phyloP scores from a whole-genome alignment of 2,113 vertebrate genomes.

The Otis tarda region DNA sequence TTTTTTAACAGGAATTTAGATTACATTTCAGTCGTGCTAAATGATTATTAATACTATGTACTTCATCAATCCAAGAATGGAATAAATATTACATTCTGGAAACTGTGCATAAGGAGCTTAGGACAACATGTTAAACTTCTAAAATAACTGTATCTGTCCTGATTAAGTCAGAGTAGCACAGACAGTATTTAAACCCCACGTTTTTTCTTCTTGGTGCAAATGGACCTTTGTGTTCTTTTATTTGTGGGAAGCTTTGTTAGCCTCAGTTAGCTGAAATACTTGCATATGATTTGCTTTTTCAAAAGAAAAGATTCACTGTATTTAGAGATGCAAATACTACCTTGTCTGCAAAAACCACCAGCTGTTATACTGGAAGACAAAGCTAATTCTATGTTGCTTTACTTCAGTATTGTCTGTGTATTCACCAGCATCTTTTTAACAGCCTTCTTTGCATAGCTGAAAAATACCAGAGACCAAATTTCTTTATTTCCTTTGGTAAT shows the following conservation, averaged over 20 bases:
- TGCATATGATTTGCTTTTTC: slow-evolving; percentile 33
- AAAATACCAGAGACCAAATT: neutral
- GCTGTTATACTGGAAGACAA: slow-evolving; percentile 18
- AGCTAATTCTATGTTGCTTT: slow-evolving; percentile 19
- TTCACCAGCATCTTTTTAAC: neutral
- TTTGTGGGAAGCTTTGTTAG: slow-evolving; percentile 52
- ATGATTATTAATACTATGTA: neutral
- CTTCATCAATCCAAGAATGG: neutral
- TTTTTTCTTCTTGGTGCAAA: slow-evolving; percentile 49
- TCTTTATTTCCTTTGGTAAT: neutral
- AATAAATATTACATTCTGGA: neutral
- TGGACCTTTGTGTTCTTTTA: slow-evolving; percentile 32
- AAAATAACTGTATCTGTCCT: neutral
- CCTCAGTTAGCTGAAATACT: slow-evolving; percentile 45
- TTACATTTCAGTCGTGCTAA: neutral
- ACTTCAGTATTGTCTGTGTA: slow-evolving; percentile 2
- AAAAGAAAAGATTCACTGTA: slow-evolving; percentile 48
- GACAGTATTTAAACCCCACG: neutral
- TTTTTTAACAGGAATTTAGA: neutral
- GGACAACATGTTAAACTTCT: neutral
- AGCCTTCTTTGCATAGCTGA: neutral
- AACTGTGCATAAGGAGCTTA: neutral
- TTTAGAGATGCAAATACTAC: slow-evolving; percentile 57
- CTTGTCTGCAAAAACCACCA: slow-evolving; percentile 37
- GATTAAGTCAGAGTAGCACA: neutral